A percentile compares a stretch with the other conserved stretches of the same genome.
Conservation (phyloP, 2,797 vertebrate species). For the Botia kubotai region DNA sequence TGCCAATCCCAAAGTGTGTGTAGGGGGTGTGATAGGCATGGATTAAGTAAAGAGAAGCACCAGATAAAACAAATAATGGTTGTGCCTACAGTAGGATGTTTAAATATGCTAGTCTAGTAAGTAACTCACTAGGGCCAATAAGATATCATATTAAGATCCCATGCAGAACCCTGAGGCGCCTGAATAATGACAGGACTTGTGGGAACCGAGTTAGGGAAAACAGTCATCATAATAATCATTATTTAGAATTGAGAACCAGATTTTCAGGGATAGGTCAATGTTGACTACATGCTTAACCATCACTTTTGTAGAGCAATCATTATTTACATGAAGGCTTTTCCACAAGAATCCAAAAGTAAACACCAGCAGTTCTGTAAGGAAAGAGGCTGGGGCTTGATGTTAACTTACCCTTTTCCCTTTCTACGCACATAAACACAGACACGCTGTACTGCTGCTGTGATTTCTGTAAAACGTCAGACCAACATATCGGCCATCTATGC, state of each 20-base stretch:
- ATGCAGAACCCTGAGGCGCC: not conserved
- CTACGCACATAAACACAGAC: constrained; percentile 36
- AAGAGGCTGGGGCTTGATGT: constrained; percentile 18
- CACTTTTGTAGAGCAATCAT: not conserved
- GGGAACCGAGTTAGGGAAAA: not conserved
- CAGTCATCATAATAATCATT: constrained; percentile 11
- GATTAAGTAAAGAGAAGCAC: constrained; percentile 11
- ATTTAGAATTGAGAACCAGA: constrained; percentile 9
- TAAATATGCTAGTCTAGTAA: constrained; percentile 1
- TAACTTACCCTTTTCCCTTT: constrained; percentile 17
- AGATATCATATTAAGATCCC: not conserved
- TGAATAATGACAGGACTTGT: not conserved
- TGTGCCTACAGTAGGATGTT: not conserved
- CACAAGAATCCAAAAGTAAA: constrained; percentile 26
- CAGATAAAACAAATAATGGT: constrained; percentile 6
- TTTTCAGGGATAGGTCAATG: not conserved
- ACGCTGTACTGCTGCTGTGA: constrained; percentile 24
- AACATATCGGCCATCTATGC: not conserved
- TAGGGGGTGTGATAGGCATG: constrained; percentile 10
- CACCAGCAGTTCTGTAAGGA: not conserved
- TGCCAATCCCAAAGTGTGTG: constrained; percentile 3
- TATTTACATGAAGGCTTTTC: constrained; percentile 1
- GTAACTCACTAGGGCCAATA: not conserved
- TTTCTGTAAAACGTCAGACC: not conserved
- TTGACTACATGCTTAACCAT: not conserved